Percentiles rank a stretch among this genome's conserved stretches.
These are phyloP conservation scores for Eulemur rubriventer DNA, from an alignment of 2,797 vertebrate species.

Conservation along the genomic window DNA sequence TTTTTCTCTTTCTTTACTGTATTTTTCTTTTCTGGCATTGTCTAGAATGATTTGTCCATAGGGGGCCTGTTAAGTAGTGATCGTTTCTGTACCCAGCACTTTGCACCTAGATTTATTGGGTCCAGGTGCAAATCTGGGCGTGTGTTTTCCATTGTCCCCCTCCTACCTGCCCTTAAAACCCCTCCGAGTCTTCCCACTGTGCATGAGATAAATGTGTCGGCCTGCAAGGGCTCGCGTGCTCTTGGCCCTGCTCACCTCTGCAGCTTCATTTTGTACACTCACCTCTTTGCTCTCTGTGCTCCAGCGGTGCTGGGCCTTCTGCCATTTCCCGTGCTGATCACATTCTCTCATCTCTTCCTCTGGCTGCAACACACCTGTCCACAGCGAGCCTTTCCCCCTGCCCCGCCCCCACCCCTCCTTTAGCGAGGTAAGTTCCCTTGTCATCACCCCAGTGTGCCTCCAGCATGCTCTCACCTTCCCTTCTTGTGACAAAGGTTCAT, in stretches of 20 bases:
- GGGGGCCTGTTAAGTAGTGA: neutral
- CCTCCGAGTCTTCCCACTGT: neutral
- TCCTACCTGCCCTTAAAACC: neutral
- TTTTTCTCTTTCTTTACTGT: neutral
- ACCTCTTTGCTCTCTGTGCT: neutral
- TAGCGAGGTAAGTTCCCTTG: neutral
- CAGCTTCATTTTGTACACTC: neutral
- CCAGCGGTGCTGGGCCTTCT: fast-evolving
- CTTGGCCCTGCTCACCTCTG: neutral
- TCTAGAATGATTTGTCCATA: neutral
- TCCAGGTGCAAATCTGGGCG: neutral
- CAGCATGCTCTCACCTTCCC: neutral
- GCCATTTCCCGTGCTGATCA: fast-evolving
- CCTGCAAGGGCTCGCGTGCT: fast-evolving
- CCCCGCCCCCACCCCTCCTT: no score
- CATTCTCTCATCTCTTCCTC: neutral
- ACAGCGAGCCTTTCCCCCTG: neutral
- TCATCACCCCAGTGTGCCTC: neutral
- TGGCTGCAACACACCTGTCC: neutral
- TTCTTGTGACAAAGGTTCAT: neutral
- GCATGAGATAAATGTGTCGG: fast-evolving
- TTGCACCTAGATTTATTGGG: neutral
- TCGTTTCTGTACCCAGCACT: neutral
- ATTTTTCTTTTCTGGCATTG: neutral
- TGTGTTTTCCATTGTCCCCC: neutral